Conservation (phyloP, 2,797 vertebrate species). For the Botia almorhae region DNA sequence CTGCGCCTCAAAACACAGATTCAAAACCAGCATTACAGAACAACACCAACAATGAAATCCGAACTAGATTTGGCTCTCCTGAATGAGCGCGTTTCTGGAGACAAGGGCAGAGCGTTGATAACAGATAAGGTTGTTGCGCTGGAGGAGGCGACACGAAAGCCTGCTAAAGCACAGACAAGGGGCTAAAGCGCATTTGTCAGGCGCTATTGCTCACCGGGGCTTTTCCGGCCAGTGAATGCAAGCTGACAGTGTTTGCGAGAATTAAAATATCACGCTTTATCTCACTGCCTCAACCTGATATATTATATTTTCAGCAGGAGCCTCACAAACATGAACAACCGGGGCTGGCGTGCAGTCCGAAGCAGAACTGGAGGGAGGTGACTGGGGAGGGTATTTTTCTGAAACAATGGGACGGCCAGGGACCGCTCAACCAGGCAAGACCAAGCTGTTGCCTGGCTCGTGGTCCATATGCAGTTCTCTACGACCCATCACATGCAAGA, state of each 20-base stretch:
- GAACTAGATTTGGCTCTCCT: slow-evolving; percentile 23
- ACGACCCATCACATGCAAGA: slow-evolving; percentile 43
- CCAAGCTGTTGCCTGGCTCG: slow-evolving; percentile 77
- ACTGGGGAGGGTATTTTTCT: slow-evolving; percentile 45
- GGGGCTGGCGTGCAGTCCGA: background rate
- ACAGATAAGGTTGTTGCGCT: slow-evolving; percentile 33
- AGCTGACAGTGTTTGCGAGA: slow-evolving; percentile 48
- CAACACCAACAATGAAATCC: slow-evolving; percentile 52
- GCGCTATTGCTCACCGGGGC: slow-evolving; percentile 47
- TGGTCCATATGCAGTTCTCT: slow-evolving; percentile 66
- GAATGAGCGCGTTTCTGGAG: slow-evolving; percentile 40
- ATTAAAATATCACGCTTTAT: slow-evolving; percentile 53
- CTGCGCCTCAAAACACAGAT: slow-evolving; percentile 66
- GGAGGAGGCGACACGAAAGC: slow-evolving; percentile 39
- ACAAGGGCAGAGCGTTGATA: slow-evolving; percentile 51
- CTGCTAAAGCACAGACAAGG: slow-evolving; percentile 50
- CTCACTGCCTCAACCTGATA: slow-evolving; percentile 39
- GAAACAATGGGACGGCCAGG: slow-evolving; percentile 72
- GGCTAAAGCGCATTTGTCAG: slow-evolving; percentile 59
- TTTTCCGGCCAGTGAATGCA: slow-evolving; percentile 39
- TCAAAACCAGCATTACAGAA: slow-evolving; percentile 6
- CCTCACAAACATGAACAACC: slow-evolving; percentile 2
- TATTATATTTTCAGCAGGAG: slow-evolving; percentile 38
- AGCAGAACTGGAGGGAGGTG: slow-evolving; percentile 48
- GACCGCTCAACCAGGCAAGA: slow-evolving; percentile 78